These are phyloP conservation scores for Galerucella pusilla DNA, from an alignment of 2,888 invertebrate genomes.

Conservation along the genomic window DNA sequence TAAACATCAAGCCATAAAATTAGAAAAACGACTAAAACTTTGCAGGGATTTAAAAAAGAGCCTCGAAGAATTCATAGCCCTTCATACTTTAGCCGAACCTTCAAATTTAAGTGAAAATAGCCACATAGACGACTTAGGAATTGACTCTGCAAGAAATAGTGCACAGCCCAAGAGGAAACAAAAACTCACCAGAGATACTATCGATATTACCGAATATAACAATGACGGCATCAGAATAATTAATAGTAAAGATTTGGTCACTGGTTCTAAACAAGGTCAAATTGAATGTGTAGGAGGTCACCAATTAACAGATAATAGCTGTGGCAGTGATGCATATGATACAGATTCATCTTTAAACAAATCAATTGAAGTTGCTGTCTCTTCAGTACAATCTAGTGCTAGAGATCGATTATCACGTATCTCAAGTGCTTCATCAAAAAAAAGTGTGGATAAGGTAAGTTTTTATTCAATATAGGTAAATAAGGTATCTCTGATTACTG, in stretches of 20 bases:
- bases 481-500: no score
- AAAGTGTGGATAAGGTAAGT: slow-evolving; percentile 20
- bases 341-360: slow-evolving; percentile 25
- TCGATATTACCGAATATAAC: slow-evolving; percentile 57
- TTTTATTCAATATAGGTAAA: neutral
- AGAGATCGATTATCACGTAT: slow-evolving; percentile 9
- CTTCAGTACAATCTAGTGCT: slow-evolving; percentile 31
- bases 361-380: slow-evolving; percentile 23
- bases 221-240: slow-evolving; percentile 50
- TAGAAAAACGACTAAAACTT: slow-evolving; percentile 70
- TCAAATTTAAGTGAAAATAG: slow-evolving; percentile 44
- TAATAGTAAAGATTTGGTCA: slow-evolving; percentile 18
- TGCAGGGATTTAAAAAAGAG: slow-evolving; percentile 63
- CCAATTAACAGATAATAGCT: slow-evolving; percentile 9
- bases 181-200: slow-evolving; percentile 55
- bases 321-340: slow-evolving; percentile 23
- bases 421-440: slow-evolving; percentile 18
- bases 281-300: neutral
- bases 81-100: slow-evolving; percentile 42
- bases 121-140: slow-evolving; percentile 47
- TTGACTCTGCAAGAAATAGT: slow-evolving; percentile 26
- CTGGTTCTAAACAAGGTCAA: slow-evolving; percentile 34
- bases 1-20: slow-evolving; percentile 73
- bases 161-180: slow-evolving; percentile 35
- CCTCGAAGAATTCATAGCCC: slow-evolving; percentile 49